Percentiles rank a stretch among this genome's conserved stretches.
These are phyloP conservation scores for Procambarus virginalis DNA, from an alignment of 1,140 invertebrate genomes.

Conservation along the genomic window DNA sequence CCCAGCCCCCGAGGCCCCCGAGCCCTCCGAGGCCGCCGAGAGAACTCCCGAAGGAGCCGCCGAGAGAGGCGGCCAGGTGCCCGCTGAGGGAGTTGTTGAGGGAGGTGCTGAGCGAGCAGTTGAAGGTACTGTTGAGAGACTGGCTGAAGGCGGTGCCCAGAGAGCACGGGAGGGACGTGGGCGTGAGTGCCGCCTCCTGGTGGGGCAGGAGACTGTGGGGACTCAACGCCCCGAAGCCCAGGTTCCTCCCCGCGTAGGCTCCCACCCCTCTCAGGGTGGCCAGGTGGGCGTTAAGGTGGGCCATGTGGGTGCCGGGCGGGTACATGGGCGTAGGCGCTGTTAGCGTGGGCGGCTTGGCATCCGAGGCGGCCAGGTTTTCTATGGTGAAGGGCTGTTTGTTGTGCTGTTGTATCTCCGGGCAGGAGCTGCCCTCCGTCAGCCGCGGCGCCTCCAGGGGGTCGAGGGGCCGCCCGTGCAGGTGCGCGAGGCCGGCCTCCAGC, in stretches of 20 bases:
- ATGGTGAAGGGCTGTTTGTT: conserved; percentile 53
- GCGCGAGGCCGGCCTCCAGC: conserved; percentile 43
- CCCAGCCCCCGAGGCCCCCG: conserved; percentile 39
- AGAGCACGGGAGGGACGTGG: conserved; percentile 25
- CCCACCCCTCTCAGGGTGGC: conserved; percentile 39
- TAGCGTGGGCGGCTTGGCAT: conserved; percentile 59
- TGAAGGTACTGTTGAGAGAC: conserved; percentile 33
- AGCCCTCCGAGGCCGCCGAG: conserved; percentile 25
- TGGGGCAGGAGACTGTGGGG: conserved; percentile 10
- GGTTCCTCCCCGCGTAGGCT: conserved; percentile 33
- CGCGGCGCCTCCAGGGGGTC: conserved; percentile 50
- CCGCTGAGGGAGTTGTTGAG: conserved; percentile 31
- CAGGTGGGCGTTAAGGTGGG: conserved; percentile 60
- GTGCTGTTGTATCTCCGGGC: conserved; percentile 42
- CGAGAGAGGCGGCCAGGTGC: conserved; percentile 40
- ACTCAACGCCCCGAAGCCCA: conserved; percentile 26
- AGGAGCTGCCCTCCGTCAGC: conserved; percentile 46
- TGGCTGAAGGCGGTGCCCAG: conserved; percentile 54
- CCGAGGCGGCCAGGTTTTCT: conserved; percentile 54
- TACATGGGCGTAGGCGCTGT: conserved; percentile 60
- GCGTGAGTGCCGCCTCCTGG: conserved; percentile 28
- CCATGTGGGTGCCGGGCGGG: conserved; percentile 35
- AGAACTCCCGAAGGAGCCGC: conserved; percentile 27
- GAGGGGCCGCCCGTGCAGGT: conserved; percentile 41
- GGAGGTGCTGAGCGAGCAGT: conserved; percentile 43